phyloP scores from a whole-genome alignment of 2,113 vertebrate genomes.

The Actinemys pallida region DNA sequence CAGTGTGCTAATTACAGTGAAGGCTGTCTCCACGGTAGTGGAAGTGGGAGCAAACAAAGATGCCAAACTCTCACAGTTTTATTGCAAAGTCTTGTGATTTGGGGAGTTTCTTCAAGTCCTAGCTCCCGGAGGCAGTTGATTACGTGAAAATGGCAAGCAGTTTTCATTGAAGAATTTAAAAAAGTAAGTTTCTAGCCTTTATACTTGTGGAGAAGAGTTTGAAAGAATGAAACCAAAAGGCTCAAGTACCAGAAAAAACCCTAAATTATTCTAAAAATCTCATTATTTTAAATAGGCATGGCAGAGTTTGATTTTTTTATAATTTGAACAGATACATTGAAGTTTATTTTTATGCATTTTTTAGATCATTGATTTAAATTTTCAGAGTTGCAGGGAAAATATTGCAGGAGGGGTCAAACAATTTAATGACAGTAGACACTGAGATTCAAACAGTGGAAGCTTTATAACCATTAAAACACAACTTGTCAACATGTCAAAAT shows the following conservation, averaged over 20 bases:
- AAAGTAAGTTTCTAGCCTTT: not conserved
- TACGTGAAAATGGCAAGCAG: not conserved
- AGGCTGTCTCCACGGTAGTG: not conserved
- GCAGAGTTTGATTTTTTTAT: not conserved
- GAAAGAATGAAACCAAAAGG: not conserved
- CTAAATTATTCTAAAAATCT: not conserved
- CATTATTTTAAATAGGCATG: not conserved
- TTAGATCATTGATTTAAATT: not conserved
- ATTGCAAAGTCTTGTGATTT: not conserved
- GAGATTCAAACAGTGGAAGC: not conserved
- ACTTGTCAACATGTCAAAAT: no score
- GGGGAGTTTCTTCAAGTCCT: not conserved
- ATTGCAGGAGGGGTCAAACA: not conserved
- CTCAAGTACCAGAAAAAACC: not conserved
- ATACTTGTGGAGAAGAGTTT: not conserved
- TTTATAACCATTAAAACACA: no score
- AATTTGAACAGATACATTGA: not conserved
- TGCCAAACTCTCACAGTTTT: not conserved
- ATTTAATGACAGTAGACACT: not conserved
- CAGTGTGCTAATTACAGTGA: not conserved
- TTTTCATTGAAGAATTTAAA: not conserved
- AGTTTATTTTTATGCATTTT: not conserved
- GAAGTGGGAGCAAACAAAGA: not conserved
- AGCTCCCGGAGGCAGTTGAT: not conserved
- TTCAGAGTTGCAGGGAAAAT: not conserved